Base-by-base conservation (phyloP, 2,797 vertebrate genomes). In the Eulemur mongoz region DNA sequence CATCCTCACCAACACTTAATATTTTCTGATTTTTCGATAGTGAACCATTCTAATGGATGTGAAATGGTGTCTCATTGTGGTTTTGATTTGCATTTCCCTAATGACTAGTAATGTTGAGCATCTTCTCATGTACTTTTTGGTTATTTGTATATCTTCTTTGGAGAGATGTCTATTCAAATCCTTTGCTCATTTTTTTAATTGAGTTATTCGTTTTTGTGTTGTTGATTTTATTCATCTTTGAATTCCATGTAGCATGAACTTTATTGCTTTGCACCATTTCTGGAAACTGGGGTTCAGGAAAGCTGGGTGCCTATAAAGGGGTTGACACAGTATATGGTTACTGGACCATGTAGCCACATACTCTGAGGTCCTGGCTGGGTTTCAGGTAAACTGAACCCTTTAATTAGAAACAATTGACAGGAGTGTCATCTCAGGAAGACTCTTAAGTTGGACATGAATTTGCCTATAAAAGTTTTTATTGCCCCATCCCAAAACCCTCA, bases 361-460 rank as follows among this genome's bases (percentile, higher is more conserved):
- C 72, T 96, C 94, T 94, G 91, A 92, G 87, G 91, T 96, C 91
- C 93, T 94, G 67, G 81, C 57, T 89, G 84, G 61, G 81, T 96
- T 95, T 96, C 57, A 96, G 94, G 80, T 97, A 81, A 69, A 88
- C 95, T 89, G 23, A 96, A 96, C 70, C 65, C 87, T 97, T 82
- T 97, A 97, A 92, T 97, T 97, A 94, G 87, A 97, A 97, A 97
- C 48, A 97, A 95, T 73, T 96, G 95, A 95, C 78, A 93, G 61
- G 54, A 73, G n/a, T 23, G 27, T 22, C 30, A 45, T 76, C 83
- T 54, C 70, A 85, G 20, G 63, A 91, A 79, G 43, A 89, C n/a
- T 88, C 57, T 72, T 38, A 25, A 85, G 45, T 70, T 91, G 59
- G 10, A 23, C 52, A 76, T 57, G 52, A 10, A 78, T 69, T 75